Conservation (phyloP, 64 coral and sea anemone species). For the Orbicella faveolata region DNA sequence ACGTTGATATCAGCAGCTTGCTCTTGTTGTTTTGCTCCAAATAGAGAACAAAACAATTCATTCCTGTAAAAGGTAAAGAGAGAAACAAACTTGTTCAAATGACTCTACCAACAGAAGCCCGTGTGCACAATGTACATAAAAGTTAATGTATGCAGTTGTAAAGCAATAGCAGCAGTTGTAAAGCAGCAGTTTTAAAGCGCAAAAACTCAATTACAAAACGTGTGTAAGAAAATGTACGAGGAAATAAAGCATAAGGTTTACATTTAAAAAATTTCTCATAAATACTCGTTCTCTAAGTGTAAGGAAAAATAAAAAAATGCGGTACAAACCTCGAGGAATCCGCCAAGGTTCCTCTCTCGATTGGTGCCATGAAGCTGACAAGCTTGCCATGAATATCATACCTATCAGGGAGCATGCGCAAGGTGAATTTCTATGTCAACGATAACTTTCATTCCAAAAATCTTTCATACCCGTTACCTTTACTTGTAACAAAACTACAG, state of each 20-base stretch:
- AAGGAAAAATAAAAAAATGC: not conserved
- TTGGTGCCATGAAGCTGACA: constrained; percentile 94
- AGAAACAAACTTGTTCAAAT: not conserved
- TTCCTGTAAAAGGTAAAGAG: constrained; percentile 59
- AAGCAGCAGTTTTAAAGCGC: too few species aligned
- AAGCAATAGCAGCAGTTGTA: too few species aligned
- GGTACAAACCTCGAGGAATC: constrained; percentile 80
- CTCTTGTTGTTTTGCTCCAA: constrained; percentile 68
- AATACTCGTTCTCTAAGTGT: not conserved
- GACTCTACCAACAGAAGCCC: not conserved
- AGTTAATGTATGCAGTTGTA: too few species aligned
- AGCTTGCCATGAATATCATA: constrained; percentile 91
- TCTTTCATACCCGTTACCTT: too few species aligned
- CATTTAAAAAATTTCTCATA: not conserved
- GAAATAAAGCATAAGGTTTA: not conserved
- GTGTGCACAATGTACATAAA: not conserved
- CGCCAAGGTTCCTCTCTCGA: constrained; percentile 68
- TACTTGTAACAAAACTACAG: too few species aligned
- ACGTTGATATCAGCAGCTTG: constrained; percentile 43
- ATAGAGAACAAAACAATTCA: constrained; percentile 84
- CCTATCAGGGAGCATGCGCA: constrained; percentile 6
- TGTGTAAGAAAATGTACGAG: too few species aligned
- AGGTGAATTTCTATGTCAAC: not conserved
- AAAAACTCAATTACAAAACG: too few species aligned
- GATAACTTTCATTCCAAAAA: too few species aligned